Evolutionary conservation across 2,113 vertebrate genomes (phyloP).

Genomic region (Hippocampus mohnikei): DNA sequence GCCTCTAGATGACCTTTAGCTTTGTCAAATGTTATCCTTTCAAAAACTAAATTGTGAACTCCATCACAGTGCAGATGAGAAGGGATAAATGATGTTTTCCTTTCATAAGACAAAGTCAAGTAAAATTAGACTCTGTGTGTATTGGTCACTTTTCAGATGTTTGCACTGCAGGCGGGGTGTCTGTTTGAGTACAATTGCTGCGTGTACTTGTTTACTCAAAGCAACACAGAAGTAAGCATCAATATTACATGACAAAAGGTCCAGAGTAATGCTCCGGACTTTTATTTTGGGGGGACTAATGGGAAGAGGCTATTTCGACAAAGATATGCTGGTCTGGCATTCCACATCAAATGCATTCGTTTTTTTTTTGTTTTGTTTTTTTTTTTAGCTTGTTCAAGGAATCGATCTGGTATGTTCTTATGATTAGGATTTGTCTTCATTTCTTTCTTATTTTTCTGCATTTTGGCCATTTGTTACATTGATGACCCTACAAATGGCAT

Average conservation of each 20-base stretch:
- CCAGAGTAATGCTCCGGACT: slow-evolving; percentile 27
- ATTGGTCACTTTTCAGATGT: slow-evolving; percentile 42
- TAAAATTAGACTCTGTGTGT: slow-evolving; percentile 17
- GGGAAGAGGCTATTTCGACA: not conserved
- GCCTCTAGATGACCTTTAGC: slow-evolving; percentile 66
- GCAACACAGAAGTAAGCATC: slow-evolving; percentile 37
- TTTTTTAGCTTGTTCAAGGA: not conserved
- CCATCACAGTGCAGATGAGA: slow-evolving; percentile 35
- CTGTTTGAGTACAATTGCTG: slow-evolving; percentile 38
- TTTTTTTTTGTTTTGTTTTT: not conserved
- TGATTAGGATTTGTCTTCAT: too few species aligned
- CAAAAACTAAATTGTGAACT: slow-evolving; percentile 61
- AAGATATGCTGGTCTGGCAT: slow-evolving; percentile 1
- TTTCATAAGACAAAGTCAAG: slow-evolving; percentile 21
- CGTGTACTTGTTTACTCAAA: slow-evolving; percentile 42
- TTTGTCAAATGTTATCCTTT: slow-evolving; percentile 57
- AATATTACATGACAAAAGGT: slow-evolving; percentile 58
- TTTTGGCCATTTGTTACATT: too few species aligned
- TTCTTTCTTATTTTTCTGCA: too few species aligned
- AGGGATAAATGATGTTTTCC: slow-evolving; percentile 22
- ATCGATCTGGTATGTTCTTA: too few species aligned
- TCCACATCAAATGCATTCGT: not conserved
- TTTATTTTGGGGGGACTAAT: slow-evolving; percentile 27
- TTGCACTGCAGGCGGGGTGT: slow-evolving; percentile 38
- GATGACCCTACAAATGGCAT: too few species aligned